Base-by-base conservation (phyloP, 2,797 vertebrate genomes). In the Paedocypris micromegethes region DNA sequence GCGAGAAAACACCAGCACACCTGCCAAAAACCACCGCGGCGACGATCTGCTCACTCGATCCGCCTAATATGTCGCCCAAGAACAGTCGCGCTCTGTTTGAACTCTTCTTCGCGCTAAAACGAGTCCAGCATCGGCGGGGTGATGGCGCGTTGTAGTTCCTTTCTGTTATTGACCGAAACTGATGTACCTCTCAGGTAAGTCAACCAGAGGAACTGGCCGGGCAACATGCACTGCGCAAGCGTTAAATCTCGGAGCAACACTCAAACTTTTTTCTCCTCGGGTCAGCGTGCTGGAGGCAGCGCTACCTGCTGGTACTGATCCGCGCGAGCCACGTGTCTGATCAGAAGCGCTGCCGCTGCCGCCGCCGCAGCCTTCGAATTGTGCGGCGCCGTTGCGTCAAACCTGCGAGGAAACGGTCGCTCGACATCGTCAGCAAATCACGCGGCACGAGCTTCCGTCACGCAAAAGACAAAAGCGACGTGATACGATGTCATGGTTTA, bases 161-260 rank as follows among this genome's bases (percentile, higher is more conserved):
- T 53, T 70, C 65, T 70, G 50, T 43, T 72, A 69, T 71, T 46
- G 79, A 83, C 70, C 85, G 88, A 89, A 89, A 89, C 86, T 83
- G 74, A 80, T 82, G 76, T 75, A 81, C 82, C 86, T 85, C 86
- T 65, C 86, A 90, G 89, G 89, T 90, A 87, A 91, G 83, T 90
- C 86, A 86, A 86, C 85, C 88, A 88, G 82, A 77, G 83, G 83
- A 91, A 91, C 90, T 88, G 86, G 89, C 88, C 88, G 85, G 87
- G 90, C 89, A 86, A 85, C 80, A 52, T 72, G 77, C 42, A 79
- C 77, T 88, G 89, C 90, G 90, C 90, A 80, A 90, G 90, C 88
- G 87, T 82, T 72, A 73, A 85, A 83, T 81, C 80, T 82, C 82
- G 60, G 77, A 78, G 75, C 82, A 79, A 73, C 83, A 52, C 72